Conservation (phyloP, 2,797 vertebrate species). For the Lagodon rhomboides region DNA sequence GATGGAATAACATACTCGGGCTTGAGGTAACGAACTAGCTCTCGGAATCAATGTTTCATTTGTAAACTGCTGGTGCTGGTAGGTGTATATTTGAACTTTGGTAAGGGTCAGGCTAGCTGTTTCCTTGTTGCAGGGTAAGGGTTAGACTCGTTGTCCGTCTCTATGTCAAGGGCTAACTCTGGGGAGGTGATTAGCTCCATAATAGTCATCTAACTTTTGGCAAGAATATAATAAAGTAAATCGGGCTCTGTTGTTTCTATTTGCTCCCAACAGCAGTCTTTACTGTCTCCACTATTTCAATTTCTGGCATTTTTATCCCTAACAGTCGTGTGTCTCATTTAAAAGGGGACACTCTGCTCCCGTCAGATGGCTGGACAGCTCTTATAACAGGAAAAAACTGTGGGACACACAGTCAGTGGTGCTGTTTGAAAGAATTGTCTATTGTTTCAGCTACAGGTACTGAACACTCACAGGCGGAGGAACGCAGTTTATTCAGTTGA, state of each 20-base stretch:
- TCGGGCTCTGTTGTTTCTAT: conserved; percentile 4
- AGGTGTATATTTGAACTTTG: neutral
- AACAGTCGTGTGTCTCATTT: conserved; percentile 41
- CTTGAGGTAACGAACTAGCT: too few species aligned
- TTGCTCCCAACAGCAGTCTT: conserved; percentile 35
- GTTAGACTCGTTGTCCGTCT: too few species aligned
- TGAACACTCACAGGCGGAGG: neutral
- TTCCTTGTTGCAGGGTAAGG: neutral
- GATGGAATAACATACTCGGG: too few species aligned
- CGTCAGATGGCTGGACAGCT: conserved; percentile 36
- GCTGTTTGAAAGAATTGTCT: conserved; percentile 32
- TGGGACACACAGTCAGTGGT: conserved; percentile 33
- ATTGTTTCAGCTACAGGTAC: conserved; percentile 20
- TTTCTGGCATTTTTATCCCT: conserved; percentile 43
- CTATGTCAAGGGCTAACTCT: neutral
- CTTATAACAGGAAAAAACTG: conserved; percentile 39
- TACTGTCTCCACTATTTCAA: conserved; percentile 17
- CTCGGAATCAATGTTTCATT: neutral
- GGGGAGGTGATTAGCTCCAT: neutral
- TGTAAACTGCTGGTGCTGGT: neutral
- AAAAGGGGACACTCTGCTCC: conserved; percentile 40
- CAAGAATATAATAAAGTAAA: neutral
- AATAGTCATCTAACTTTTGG: neutral
- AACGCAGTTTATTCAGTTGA: neutral
- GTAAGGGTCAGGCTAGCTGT: neutral